Conservation (phyloP, 2,113 vertebrate species). For the Silurus asotus region DNA sequence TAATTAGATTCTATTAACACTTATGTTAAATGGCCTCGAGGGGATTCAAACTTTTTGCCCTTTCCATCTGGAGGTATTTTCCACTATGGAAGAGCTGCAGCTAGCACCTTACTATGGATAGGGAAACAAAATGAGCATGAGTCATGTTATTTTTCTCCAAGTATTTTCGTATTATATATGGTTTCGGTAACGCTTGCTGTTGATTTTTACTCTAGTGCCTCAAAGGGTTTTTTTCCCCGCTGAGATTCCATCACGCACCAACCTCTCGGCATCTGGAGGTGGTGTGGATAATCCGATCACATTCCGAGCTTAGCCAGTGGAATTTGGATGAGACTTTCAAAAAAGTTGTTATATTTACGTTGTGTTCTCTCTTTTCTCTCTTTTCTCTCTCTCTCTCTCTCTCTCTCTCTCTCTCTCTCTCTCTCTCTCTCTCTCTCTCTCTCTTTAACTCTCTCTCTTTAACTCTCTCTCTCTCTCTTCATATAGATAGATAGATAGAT, state of each 20-base stretch:
- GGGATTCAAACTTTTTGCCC: not conserved
- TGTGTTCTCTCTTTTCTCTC: not conserved
- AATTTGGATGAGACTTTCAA: not conserved
- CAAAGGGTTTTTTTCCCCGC: too few species aligned
- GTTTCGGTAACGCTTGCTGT: not conserved
- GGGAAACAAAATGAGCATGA: not conserved
- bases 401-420: not conserved
- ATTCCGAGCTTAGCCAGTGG: not conserved
- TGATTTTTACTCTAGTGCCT: not conserved
- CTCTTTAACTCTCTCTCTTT: not conserved
- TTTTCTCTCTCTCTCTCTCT: not conserved
- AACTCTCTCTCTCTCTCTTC: too few species aligned
- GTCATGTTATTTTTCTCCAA: not conserved
- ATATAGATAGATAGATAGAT: too few species aligned
- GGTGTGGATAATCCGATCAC: not conserved
- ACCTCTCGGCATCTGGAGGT: slow-evolving; percentile 3
- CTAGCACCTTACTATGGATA: not conserved
- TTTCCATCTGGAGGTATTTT: not conserved
- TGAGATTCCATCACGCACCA: not conserved
- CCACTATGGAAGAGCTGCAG: not conserved
- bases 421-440: not conserved
- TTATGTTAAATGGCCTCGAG: not conserved
- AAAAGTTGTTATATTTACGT: not conserved
- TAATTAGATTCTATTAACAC: too few species aligned
- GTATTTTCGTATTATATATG: not conserved